phyloP scores from a whole-genome alignment of 2,113 vertebrate genomes.

The Nettapus auritus region DNA sequence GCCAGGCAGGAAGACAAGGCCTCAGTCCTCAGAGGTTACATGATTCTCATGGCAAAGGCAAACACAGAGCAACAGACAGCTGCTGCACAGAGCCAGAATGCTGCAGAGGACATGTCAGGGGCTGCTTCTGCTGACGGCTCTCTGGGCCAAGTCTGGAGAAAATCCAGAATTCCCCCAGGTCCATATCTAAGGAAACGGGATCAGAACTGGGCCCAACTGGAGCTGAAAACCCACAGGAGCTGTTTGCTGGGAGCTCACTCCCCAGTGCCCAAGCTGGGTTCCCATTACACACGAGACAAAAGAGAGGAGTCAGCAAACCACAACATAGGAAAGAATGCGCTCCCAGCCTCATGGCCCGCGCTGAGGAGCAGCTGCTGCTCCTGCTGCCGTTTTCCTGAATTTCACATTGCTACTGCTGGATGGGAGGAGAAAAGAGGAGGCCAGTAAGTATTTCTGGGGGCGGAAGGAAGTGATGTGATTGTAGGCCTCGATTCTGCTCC shows the following conservation, averaged over 20 bases:
- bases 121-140: background rate
- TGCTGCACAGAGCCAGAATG: background rate
- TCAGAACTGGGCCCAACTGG: background rate
- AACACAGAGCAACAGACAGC: background rate
- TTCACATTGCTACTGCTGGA: conserved; percentile 7
- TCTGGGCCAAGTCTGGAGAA: background rate
- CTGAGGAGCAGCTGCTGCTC: conserved; percentile 20
- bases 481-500: background rate
- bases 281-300: background rate
- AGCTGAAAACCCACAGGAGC: background rate
- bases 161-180: background rate
- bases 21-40: background rate
- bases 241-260: background rate
- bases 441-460: conserved; percentile 22
- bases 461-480: conserved; percentile 50
- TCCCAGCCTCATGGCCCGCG: background rate
- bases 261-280: background rate
- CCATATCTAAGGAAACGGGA: fast-evolving
- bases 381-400: conserved; percentile 15
- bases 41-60: background rate
- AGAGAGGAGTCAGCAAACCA: conserved; percentile 64
- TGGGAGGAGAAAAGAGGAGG: conserved; percentile 13
- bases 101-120: background rate
- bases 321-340: conserved; percentile 56
- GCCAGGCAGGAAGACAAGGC: fast-evolving